Percentiles rank a stretch among this genome's conserved stretches.
These are phyloP conservation scores for Typhlomys cinereus DNA, from an alignment of 2,113 vertebrate genomes.

Conservation along the genomic window DNA sequence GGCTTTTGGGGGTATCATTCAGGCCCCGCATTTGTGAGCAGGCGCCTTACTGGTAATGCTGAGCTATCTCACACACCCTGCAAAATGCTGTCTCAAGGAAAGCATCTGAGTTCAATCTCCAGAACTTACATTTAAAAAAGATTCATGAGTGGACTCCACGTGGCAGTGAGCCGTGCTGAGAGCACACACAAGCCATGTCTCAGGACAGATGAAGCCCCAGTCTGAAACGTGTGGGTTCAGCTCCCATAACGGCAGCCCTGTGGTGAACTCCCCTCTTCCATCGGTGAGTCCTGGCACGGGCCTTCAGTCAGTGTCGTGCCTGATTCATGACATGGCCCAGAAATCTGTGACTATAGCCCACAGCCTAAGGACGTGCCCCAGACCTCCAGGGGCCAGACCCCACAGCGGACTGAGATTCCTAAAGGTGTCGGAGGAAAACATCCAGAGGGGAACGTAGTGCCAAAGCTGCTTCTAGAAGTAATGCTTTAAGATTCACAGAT, in stretches of 20 bases:
- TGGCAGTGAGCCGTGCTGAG: no score
- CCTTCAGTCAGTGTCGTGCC: no score
- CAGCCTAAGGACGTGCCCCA: fast-evolving
- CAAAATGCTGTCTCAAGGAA: not conserved
- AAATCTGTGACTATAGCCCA: fast-evolving
- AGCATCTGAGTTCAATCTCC: not conserved
- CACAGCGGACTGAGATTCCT: not conserved
- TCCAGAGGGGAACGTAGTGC: not conserved
- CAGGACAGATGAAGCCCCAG: not conserved
- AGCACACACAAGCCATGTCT: not conserved
- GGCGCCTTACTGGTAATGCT: not conserved
- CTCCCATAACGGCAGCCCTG: not conserved
- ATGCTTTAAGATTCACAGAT: not conserved
- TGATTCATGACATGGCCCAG: not conserved
- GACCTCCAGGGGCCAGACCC: not conserved
- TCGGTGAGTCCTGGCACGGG: not conserved
- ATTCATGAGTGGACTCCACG: not conserved
- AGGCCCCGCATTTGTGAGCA: no score
- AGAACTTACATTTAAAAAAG: not conserved
- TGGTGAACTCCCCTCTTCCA: not conserved
- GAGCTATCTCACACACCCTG: no score
- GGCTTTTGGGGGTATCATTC: no score
- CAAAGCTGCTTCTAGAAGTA: not conserved
- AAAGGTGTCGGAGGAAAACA: not conserved
- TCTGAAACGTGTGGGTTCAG: not conserved